A percentile compares a stretch with the other conserved stretches of the same genome.
Conservation (phyloP, 2,888 invertebrate species). For the Zaprionus lineosus region DNA sequence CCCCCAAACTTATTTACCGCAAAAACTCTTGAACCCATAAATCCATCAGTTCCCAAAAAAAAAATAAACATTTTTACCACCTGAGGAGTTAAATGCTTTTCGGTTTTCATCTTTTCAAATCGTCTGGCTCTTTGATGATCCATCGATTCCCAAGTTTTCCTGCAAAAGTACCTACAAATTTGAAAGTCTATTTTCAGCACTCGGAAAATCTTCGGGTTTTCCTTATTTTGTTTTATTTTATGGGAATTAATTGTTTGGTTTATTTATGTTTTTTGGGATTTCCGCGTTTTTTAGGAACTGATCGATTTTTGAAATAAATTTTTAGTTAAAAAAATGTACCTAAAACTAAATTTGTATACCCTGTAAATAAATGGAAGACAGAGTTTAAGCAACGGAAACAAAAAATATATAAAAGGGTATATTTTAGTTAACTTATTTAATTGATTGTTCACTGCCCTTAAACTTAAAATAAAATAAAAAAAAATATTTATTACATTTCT, state of each 20-base stretch:
- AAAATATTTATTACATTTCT: no score
- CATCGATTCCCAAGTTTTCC: slow-evolving; percentile 9
- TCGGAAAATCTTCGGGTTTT: background rate
- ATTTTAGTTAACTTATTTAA: no score
- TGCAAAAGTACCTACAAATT: slow-evolving; percentile 7
- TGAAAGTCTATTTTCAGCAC: slow-evolving; percentile 24
- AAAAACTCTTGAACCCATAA: slow-evolving; percentile 21
- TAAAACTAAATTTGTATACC: no score
- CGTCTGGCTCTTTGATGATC: slow-evolving; percentile 15
- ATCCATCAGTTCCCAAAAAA: slow-evolving; percentile 23
- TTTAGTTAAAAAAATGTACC: no score
- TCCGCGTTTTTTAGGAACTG: background rate
- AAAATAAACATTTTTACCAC: slow-evolving; percentile 44
- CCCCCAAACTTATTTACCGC: slow-evolving; percentile 9
- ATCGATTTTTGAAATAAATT: background rate
- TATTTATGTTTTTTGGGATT: background rate
- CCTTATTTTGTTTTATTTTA: slow-evolving; percentile 5
- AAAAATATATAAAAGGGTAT: no score
- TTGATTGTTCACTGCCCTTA: no score
- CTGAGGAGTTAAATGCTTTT: slow-evolving; percentile 25
- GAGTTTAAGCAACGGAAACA: no score
- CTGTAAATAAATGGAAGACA: no score
- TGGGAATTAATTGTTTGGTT: slow-evolving; percentile 22
- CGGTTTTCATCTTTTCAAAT: slow-evolving; percentile 3
- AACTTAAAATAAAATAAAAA: no score